These are phyloP conservation scores for Sinocyclocheilus maitianheensis DNA, from an alignment of 2,113 vertebrate genomes.

Conservation along the genomic window DNA sequence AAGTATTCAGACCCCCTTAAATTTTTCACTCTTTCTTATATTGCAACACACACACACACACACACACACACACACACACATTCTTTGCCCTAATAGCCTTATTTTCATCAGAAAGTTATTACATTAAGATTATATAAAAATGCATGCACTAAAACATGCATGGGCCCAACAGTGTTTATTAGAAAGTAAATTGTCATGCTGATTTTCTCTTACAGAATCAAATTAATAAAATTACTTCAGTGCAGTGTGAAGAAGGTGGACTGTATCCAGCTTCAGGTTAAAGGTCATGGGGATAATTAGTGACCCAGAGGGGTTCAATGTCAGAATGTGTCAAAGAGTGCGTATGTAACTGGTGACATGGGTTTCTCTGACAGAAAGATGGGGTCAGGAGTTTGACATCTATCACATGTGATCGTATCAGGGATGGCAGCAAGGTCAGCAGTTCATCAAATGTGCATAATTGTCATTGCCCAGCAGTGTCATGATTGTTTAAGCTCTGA, in stretches of 20 bases:
- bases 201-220: constrained; percentile 30
- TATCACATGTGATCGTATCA: constrained; percentile 33
- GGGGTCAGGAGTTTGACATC: constrained; percentile 22
- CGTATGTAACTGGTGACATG: constrained; percentile 1
- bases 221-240: constrained; percentile 25
- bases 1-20: too few species aligned
- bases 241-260: neutral
- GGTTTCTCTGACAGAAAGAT: constrained; percentile 16
- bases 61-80: too few species aligned
- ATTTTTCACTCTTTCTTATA: too few species aligned
- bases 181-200: neutral
- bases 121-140: neutral
- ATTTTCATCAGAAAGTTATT: neutral
- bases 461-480: constrained; percentile 17
- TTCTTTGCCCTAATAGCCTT: too few species aligned
- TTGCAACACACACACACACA: too few species aligned
- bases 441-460: neutral
- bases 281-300: constrained; percentile 34
- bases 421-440: constrained; percentile 7
- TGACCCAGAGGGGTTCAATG: constrained; percentile 33
- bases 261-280: constrained; percentile 33
- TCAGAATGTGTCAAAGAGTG: constrained; percentile 15
- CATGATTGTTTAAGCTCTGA: constrained; percentile 19
- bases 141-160: neutral
- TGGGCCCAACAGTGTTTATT: neutral